These are phyloP conservation scores for Limnodromus scolopaceus DNA, from an alignment of 2,797 vertebrate genomes.

Conservation along the genomic window DNA sequence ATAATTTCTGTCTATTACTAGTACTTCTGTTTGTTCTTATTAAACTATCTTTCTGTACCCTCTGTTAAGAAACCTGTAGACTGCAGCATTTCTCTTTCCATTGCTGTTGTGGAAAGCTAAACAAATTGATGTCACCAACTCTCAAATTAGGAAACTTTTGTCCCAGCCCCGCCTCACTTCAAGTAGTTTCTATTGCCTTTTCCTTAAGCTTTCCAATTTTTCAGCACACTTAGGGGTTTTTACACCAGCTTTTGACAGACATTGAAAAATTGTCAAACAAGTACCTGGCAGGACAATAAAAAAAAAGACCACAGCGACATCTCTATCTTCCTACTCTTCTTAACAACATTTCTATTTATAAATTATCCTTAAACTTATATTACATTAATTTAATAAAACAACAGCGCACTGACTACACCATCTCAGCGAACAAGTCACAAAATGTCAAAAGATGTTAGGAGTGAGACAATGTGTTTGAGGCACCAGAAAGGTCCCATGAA, in stretches of 20 bases:
- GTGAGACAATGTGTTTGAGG: not conserved
- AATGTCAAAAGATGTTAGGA: not conserved
- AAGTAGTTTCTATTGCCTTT: not conserved
- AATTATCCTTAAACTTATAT: not conserved
- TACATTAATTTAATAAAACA: not conserved
- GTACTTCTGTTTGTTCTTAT: not conserved
- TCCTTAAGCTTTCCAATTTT: not conserved
- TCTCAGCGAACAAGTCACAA: not conserved
- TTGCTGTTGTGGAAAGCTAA: not conserved
- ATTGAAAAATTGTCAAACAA: not conserved
- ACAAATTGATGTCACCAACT: not conserved
- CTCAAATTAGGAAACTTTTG: not conserved
- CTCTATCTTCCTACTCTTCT: not conserved
- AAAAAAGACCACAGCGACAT: not conserved
- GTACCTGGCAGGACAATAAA: not conserved
- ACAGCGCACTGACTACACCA: not conserved
- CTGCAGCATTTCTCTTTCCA: not conserved
- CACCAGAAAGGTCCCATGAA: not conserved
- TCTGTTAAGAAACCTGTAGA: not conserved
- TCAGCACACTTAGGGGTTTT: not conserved
- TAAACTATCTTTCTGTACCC: not conserved
- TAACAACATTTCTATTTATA: not conserved
- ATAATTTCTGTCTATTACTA: not conserved
- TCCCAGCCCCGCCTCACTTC: not conserved
- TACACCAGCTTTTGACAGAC: not conserved